Evolutionary conservation across 2,888 invertebrate genomes (phyloP), one percentile per base, ranked within the genome.

Genomic region (Trichopria drosophilae): DNA sequence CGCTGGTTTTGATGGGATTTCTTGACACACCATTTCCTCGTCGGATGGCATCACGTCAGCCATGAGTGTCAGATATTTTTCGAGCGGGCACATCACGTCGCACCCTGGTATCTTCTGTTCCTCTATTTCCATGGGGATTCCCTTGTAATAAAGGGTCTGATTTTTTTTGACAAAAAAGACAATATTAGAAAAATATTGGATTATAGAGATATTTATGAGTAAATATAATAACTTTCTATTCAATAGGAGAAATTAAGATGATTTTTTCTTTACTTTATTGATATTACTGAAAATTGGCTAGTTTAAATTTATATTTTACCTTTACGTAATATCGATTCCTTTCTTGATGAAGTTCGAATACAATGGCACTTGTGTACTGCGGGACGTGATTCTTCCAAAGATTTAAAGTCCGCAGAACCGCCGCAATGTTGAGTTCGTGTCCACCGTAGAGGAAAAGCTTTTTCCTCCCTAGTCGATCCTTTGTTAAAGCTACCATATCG

Each of bases 41-140:
- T 78, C 70, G 34, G 76, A 68, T 18, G 80, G 76, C 40, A 77
- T 73, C 29, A 79, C 77, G 47, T 78, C 76, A 61, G 75, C 76
- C 9, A 79, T 76, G 10, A 82, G 67, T 6, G 60, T 57, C 6
- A 76, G 60, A 60, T 83, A 82, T 29, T 71, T 75, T 9, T 79
- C 75, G 45, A 80, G 77, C 35, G 80, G 78, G 61, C 83, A 84
- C 6, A 79, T 64, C 3, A 64, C 47, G 2, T 76, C 76, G 59
- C 82, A 83, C 2, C 78, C 79, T 1, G 75, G 72, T 26, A 83
- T 71, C 0, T 69, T 69, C 20, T 82, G 66, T 1, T 74, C 57
- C 31, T 69, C 60, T 1, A 71, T 73, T 4, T 73, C 72, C 0
- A 75, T 70, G 2, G 78, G 78, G 1, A 79, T 77, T 19, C 76